Base-by-base conservation (phyloP, 2,888 invertebrate genomes). In the Hypolimnas misippus region DNA sequence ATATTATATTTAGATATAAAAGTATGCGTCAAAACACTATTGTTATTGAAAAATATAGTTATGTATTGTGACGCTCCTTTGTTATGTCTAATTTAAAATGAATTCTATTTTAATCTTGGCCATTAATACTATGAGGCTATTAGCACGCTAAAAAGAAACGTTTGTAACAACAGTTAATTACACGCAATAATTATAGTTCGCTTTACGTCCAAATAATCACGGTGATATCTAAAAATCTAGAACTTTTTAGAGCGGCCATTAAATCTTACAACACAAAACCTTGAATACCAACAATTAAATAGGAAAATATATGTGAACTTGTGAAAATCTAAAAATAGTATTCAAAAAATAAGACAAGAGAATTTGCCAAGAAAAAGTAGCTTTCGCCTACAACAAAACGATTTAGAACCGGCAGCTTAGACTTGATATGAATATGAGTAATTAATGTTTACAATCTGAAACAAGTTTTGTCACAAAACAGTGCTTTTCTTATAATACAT, bases 341-440 rank as follows among this genome's bases (percentile, higher is more conserved):
- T 55, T 62, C 57, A 54, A 66, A 65, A 71, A 68, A 68, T 67
- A 65, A 66, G 69, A 68, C 65, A 69, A 69, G 69, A 57, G 68
- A 66, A 73, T 70, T 73, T 74, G 73, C 73, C 74, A 73, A 73
- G 73, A 73, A 73, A 72, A 70, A 70, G 67, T 69, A 65, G 64
- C 69, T 68, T 66, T 72, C 70, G 61, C 61, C 64, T 66, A 61
- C 61, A 61, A 56, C 57, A 58, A 63, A 61, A 53, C 51, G 44
- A 50, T 51, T 63, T 61, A 52, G 54, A 54, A 54, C 31, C 38
- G 50, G 29, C 53, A 49, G 25, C 35, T 42, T 54, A 50, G 38
- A 63, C 61, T 35, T 33, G 42, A 38, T 57, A 60, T 35, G 42
- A 63, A 64, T 66, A 50, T 58, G 31, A 17, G 51, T 44, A 14